A percentile compares a stretch with the other conserved stretches of the same genome.
Conservation (phyloP, 2,797 vertebrate species). For the Diplodus sargus region DNA sequence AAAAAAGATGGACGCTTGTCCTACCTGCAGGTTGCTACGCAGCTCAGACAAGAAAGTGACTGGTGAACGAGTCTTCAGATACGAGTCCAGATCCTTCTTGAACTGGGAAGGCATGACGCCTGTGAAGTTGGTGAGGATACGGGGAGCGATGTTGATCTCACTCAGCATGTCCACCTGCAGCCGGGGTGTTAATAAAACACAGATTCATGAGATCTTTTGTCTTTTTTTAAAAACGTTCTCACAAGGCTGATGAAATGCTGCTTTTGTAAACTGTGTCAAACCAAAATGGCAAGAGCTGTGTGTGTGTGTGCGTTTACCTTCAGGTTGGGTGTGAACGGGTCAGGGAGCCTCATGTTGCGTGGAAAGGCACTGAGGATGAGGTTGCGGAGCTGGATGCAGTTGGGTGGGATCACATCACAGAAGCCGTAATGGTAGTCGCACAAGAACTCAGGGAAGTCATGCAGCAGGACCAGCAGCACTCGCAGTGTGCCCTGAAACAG, state of each 20-base stretch:
- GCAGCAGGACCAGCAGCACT: slow-evolving; percentile 96
- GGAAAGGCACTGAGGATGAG: slow-evolving; percentile 99
- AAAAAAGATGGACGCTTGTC: not conserved
- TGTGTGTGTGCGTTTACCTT: slow-evolving; percentile 86
- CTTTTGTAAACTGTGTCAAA: not conserved
- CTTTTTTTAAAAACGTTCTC: not conserved
- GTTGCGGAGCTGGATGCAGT: slow-evolving; percentile 99
- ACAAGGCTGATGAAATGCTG: not conserved
- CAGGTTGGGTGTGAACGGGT: slow-evolving; percentile 98
- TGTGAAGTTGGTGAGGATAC: slow-evolving; percentile 99
- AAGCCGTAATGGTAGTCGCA: slow-evolving; percentile 99
- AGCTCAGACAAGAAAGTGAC: slow-evolving; percentile 98
- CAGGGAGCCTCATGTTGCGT: slow-evolving; percentile 99
- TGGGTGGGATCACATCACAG: slow-evolving; percentile 99
- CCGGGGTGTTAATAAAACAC: not conserved
- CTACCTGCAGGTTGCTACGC: slow-evolving; percentile 97
- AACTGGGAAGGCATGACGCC: slow-evolving; percentile 99
- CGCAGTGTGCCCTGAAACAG: slow-evolving; percentile 92
- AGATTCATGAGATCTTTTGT: not conserved
- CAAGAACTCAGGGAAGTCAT: slow-evolving; percentile 99
- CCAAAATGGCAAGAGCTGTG: not conserved
- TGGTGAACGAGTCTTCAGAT: slow-evolving; percentile 98
- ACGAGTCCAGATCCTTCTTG: slow-evolving; percentile 99
- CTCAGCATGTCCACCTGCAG: slow-evolving; percentile 98
- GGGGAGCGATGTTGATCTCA: slow-evolving; percentile 98